Conservation (phyloP, 2,797 vertebrate genomes). For the Hylomyscus alleni region DNA sequence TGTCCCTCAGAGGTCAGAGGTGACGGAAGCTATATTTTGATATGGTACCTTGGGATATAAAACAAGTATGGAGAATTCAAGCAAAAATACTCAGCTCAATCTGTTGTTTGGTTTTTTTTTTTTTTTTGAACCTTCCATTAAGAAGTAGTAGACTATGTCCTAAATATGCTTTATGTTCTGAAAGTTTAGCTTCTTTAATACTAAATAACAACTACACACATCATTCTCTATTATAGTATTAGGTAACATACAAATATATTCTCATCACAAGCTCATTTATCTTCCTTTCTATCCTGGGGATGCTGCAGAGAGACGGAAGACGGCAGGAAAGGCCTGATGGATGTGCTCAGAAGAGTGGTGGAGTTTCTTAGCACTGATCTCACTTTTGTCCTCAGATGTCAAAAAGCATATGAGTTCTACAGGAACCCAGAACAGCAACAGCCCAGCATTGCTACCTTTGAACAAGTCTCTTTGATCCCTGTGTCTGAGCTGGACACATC, state of each 20-base stretch:
- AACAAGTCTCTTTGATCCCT: conserved; percentile 69
- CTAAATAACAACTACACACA: conserved; percentile 52
- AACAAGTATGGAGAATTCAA: conserved; percentile 69
- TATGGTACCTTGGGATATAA: conserved; percentile 69
- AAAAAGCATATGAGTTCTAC: conserved; percentile 47
- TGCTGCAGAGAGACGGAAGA: neutral
- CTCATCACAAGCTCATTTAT: conserved; percentile 55
- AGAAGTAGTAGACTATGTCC: conserved; percentile 59
- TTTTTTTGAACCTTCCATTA: conserved; percentile 64
- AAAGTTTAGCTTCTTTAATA: conserved; percentile 59
- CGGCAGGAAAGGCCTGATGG: neutral
- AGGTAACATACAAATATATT: conserved; percentile 53
- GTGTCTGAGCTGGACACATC: conserved; percentile 49
- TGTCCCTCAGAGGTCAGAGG: conserved; percentile 64
- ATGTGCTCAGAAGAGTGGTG: neutral
- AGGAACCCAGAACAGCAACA: conserved; percentile 55
- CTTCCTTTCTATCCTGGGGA: neutral
- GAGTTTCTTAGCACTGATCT: conserved; percentile 60
- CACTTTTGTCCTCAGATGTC: conserved; percentile 69
- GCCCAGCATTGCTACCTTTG: conserved; percentile 56
- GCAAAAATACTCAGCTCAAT: conserved; percentile 69
- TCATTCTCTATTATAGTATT: conserved; percentile 50
- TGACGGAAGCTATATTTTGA: conserved; percentile 71
- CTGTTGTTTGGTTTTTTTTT: conserved; percentile 71
- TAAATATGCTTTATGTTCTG: conserved; percentile 68